A percentile compares a stretch with the other conserved stretches of the same genome.
Conservation (phyloP, 2,888 invertebrate species). For the Zaprionus obscuricornis region DNA sequence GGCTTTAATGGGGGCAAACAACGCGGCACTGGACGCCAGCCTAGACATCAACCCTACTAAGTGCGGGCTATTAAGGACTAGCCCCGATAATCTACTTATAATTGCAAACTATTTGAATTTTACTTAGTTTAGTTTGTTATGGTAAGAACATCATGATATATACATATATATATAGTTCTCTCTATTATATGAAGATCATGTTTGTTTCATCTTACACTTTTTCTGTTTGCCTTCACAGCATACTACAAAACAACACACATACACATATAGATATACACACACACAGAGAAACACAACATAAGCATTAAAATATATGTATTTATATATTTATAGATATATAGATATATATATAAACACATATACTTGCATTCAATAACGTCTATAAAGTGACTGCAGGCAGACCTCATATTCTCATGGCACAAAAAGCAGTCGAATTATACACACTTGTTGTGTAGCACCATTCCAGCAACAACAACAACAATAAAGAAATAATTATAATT, state of each 20-base stretch:
- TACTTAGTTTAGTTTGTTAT: slow-evolving; percentile 75
- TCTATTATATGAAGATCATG: slow-evolving; percentile 3
- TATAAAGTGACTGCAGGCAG: slow-evolving; percentile 42
- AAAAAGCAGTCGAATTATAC: slow-evolving; percentile 46
- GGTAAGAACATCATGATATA: slow-evolving; percentile 42
- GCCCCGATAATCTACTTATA: slow-evolving; percentile 59
- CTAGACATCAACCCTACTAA: slow-evolving; percentile 95
- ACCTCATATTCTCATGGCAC: slow-evolving; percentile 47
- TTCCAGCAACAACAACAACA: slow-evolving; percentile 49
- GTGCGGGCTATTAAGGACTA: slow-evolving; percentile 16
- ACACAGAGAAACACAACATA: too few relatives aligned
- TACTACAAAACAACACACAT: slow-evolving; percentile 33
- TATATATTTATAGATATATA: slow-evolving; percentile 7
- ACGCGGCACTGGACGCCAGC: slow-evolving; percentile 91
- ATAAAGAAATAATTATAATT: neutral
- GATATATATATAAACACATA: slow-evolving; percentile 28
- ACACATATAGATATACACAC: slow-evolving; percentile 7
- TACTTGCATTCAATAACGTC: slow-evolving; percentile 30
- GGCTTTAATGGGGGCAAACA: slow-evolving; percentile 92
- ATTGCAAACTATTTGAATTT: slow-evolving; percentile 76
- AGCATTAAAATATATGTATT: slow-evolving; percentile 22
- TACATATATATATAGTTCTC: neutral
- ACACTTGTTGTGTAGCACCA: slow-evolving; percentile 68
- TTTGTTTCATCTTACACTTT: slow-evolving; percentile 2
- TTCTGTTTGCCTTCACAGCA: slow-evolving; percentile 37